Base-by-base conservation (phyloP, 2,888 invertebrate genomes). In the Diarsia brunnea region DNA sequence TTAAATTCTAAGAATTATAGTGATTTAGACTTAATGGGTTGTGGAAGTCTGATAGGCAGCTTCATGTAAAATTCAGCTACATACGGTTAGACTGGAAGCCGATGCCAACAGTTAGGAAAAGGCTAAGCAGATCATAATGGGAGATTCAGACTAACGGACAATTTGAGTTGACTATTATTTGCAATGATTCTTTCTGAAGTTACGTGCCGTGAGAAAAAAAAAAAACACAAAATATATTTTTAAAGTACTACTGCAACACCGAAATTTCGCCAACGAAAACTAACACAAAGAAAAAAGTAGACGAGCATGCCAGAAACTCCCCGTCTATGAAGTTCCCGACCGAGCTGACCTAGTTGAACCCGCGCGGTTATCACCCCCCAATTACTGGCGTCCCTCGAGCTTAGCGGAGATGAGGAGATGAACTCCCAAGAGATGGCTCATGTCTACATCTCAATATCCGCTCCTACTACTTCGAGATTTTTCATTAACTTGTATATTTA, bases 271-370 rank as follows among this genome's bases (percentile, higher is more conserved):
- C 19, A 51, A 12, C 4, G 8, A 58, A 71, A 79, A 61, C 24
- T 55, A 47, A 24, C 24, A n/a, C 65, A 19, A 3, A 38, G n/a
- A 58, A 64, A 66, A 67, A 78, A 73, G 11, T 45, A 65, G 64
- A 64, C n/a, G 43, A 80, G 53, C 75, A 55, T 66, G 38, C 60
- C n/a, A 63, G 69, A 71, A 78, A 72, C 72, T 75, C 53, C 47
- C n/a, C 61, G 66, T 72, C 70, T 65, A 76, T 78, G 78, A 84
- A 82, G 72, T 55, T 47, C 79, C 84, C 79, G 55, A 27, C 66
- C 67, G 83, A 76, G 77, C 75, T 82, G 90, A 86, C 87, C 85
- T 73, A 88, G 84, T 85, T 87, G 60, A 65, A 72, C 75, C 65
- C 68, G 61, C 75, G 67, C 43, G 45, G 72, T 78, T 82, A 85